Evolutionary conservation across 1,140 invertebrate species (phyloP).

Genomic region (Atta texana): DNA sequence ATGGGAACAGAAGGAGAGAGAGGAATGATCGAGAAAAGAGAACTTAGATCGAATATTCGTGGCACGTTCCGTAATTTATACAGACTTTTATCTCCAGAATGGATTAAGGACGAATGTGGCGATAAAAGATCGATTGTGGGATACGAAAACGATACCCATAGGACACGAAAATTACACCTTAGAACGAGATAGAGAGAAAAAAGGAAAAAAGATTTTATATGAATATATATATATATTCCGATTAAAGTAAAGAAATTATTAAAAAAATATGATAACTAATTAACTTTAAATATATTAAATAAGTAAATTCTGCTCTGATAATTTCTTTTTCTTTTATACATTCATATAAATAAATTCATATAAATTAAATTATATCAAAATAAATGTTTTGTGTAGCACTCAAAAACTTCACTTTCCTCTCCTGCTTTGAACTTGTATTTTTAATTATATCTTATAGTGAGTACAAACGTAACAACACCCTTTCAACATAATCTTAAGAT

Average conservation of each 20-base stretch:
- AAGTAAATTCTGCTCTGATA: not conserved
- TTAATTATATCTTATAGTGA: not conserved
- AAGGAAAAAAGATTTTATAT: not conserved
- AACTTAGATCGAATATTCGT: slow-evolving; percentile 47
- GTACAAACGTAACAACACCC: not conserved
- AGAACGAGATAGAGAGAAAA: not conserved
- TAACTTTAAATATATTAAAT: not conserved
- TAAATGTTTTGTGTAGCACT: not conserved
- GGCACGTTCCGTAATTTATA: slow-evolving; percentile 60
- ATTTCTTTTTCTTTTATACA: not conserved
- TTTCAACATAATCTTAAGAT: slow-evolving; percentile 4
- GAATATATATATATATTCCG: not conserved
- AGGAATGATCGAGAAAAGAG: slow-evolving; percentile 44
- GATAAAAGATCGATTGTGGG: slow-evolving; percentile 51
- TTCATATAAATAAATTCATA: not conserved
- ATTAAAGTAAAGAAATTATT: not conserved
- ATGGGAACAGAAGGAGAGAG: not conserved
- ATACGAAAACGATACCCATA: slow-evolving; percentile 34
- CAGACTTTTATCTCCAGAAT: slow-evolving; percentile 47
- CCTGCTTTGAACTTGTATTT: not conserved
- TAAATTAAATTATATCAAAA: not conserved
- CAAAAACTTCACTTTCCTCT: slow-evolving; percentile 15
- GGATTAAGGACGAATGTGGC: slow-evolving; percentile 57
- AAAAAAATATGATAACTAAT: not conserved
- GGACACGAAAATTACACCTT: slow-evolving; percentile 15